These are phyloP conservation scores for Hyphantria cunea DNA, from an alignment of 1,140 invertebrate species.

Conservation along the genomic window DNA sequence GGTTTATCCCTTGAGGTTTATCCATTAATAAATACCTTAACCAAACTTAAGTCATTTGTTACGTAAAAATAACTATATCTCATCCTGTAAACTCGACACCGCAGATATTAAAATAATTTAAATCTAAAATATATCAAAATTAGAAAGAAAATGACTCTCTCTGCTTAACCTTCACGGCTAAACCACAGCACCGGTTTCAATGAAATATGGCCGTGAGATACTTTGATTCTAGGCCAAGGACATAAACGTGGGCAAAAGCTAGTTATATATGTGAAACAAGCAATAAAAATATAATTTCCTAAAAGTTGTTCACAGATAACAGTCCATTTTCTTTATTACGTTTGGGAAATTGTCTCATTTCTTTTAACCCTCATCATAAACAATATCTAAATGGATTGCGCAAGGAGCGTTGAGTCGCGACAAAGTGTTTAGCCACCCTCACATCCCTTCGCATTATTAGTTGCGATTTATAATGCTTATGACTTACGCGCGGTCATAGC, in stretches of 20 bases:
- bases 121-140: no score
- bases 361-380: constrained; percentile 31
- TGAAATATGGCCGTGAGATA: no score
- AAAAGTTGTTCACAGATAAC: not conserved
- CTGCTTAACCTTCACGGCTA: no score
- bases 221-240: no score
- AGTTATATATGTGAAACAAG: not conserved
- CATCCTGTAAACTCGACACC: no score
- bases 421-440: constrained; percentile 28
- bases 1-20: constrained; percentile 36
- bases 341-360: constrained; percentile 22
- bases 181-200: no score
- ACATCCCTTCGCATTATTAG: constrained; percentile 43
- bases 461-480: constrained; percentile 44
- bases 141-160: no score
- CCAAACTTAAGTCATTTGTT: constrained; percentile 31
- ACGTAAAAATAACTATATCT: constrained; percentile 23
- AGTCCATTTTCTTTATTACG: constrained; percentile 18
- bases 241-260: no score
- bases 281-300: not conserved
- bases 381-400: constrained; percentile 28
- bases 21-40: constrained; percentile 51
- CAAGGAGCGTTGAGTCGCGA: constrained; percentile 11
- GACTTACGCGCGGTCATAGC: constrained; percentile 21
- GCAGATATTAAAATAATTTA: no score